Base-by-base conservation (phyloP, 2,888 invertebrate species). In the Philhelius pedissequus region DNA sequence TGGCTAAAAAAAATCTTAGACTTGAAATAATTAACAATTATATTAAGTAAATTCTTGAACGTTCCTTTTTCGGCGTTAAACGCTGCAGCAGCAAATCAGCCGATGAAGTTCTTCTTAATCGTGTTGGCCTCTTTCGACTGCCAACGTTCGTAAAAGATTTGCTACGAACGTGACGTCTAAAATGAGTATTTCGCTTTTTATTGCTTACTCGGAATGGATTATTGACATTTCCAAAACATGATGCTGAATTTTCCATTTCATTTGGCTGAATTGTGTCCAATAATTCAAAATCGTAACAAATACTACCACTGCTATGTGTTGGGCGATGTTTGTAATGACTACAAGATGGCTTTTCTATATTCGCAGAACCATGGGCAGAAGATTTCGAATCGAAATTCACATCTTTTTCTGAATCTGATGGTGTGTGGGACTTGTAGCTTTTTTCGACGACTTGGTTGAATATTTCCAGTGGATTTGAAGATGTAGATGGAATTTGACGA, bases 51-150 rank as follows among this genome's bases (percentile, higher is more conserved):
- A 86, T 74, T 30, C 45, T 80, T 64, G 76, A 73, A 64, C 73
- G 73, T 32, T 86, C 81, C 15, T 54, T 81, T 35, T 64, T 80
- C 32, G 86, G 66, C 35, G 86, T 79, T 8, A 48, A 73, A 40
- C 74, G 76, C 62, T 87, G 88, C 86, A 91, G 87, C 32, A 91
- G 87, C 68, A 90, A 86, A 87, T 91, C 90, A 0, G 90, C 91
- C 11, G 91, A 91, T 3, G 90, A 91, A 54, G 90, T 91, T 71
- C 91, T 89, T 86, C 89, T 89, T 43, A 89, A 78, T 27, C 80
- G 79, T 40, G 75, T 58, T 2, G 60, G 38, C 60, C 73, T 70
- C 22, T 86, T 87, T 25, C 79, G 76, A 48, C 62, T 86, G 4
- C 82, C 86, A 13, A 87, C 48, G 20, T 88, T 90, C 74, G 89